Conservation (phyloP, 2,888 invertebrate species). For the Galerucella pusilla region DNA sequence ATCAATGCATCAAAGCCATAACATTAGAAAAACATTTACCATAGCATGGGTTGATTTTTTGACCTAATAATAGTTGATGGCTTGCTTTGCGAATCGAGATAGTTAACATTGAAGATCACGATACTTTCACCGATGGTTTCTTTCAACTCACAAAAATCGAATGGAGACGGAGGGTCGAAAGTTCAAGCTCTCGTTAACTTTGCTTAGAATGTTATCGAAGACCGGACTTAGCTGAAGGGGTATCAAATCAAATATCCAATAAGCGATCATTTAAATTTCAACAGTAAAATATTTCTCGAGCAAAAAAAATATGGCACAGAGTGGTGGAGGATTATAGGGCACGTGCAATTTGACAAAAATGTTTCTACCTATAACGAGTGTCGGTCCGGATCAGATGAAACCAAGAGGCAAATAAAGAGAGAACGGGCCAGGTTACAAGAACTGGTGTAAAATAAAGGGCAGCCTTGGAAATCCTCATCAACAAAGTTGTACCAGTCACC, state of each 20-base stretch:
- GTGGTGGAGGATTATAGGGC: too few relatives aligned
- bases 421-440: too few relatives aligned
- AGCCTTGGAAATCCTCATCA: too few relatives aligned
- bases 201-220: constrained; percentile 6
- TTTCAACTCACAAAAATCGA: constrained; percentile 33
- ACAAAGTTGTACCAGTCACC: too few relatives aligned
- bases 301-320: too few relatives aligned
- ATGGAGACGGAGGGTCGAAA: constrained; percentile 30
- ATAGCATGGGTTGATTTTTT: constrained; percentile 21
- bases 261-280: too few relatives aligned
- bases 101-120: constrained; percentile 30
- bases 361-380: too few relatives aligned
- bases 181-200: constrained; percentile 25
- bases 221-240: neutral
- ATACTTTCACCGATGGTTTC: constrained; percentile 31
- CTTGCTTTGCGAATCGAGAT: constrained; percentile 17
- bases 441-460: too few relatives aligned
- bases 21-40: constrained; percentile 26
- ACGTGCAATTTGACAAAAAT: too few relatives aligned
- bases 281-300: too few relatives aligned
- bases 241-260: neutral
- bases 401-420: too few relatives aligned
- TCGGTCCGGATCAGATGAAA: too few relatives aligned
- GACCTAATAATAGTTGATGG: constrained; percentile 27
- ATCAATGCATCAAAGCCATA: constrained; percentile 16